These are phyloP conservation scores for Sardinella longiceps DNA, from an alignment of 2,797 vertebrate species.

Conservation along the genomic window DNA sequence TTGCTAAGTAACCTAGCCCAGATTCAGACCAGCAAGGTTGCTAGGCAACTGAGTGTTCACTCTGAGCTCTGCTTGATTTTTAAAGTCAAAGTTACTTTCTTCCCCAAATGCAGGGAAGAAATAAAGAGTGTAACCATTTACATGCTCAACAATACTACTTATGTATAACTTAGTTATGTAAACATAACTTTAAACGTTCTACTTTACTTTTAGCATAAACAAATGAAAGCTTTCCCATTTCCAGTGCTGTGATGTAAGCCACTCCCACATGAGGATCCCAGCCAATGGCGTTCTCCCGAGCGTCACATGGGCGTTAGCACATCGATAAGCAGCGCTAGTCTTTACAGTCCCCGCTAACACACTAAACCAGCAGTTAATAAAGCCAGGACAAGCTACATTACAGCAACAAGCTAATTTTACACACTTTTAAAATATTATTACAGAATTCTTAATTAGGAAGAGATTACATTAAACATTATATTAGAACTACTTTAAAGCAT, in stretches of 20 bases:
- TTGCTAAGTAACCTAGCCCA: neutral
- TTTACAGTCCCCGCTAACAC: slow-evolving; percentile 40
- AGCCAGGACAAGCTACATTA: slow-evolving; percentile 19
- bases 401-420: slow-evolving; percentile 33
- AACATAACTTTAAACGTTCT: slow-evolving; percentile 39
- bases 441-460: slow-evolving; percentile 5
- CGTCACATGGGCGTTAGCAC: neutral
- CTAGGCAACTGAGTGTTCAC: slow-evolving; percentile 41
- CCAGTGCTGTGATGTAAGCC: neutral
- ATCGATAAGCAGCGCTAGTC: slow-evolving; percentile 42
- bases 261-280: neutral
- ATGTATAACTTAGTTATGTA: too few relatives aligned
- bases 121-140: neutral
- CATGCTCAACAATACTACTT: slow-evolving; percentile 30
- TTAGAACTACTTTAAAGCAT: slow-evolving; percentile 40
- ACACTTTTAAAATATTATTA: slow-evolving; percentile 20
- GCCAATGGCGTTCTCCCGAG: neutral
- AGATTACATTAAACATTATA: slow-evolving; percentile 40
- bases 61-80: slow-evolving; percentile 61
- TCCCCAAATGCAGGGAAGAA: neutral
- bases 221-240: neutral
- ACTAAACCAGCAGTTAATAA: slow-evolving; percentile 44
- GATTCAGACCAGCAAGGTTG: neutral
- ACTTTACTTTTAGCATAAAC: slow-evolving; percentile 2
- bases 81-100: slow-evolving; percentile 48